Evolutionary conservation across 1,140 invertebrate genomes (phyloP), one percentile per base, ranked within the genome.

Genomic region (Zaprionus tsacasi): DNA sequence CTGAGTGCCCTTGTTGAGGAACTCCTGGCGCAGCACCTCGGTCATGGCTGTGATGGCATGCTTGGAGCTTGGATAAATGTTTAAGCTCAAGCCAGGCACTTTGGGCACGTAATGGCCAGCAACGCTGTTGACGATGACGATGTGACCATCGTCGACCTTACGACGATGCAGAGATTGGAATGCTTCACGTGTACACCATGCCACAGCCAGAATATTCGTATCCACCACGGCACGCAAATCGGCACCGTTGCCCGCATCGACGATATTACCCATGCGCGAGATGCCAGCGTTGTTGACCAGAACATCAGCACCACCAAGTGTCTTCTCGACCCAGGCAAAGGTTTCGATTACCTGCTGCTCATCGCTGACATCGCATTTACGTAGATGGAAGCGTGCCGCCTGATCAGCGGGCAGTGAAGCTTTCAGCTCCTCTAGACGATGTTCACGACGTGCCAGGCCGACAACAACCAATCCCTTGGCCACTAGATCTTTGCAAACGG

Each of bases 231-330:
- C 70, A 8, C 59, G 61, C 43, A 80, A 17, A 66, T 77, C 63
- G 45, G 45, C 63, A 1, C 55, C 27, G 55, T 80, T 80, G 27
- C 65, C 65, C 17, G 66, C 70, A n/a, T 35, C 40, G 3, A 60
- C 13, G n/a, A 80, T 43, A 15, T 55, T n/a, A 0, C 56, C 56
- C 0, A 3, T 0, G 30, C 71, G 70, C 35, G 92, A 77, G 1
- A 95, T 79, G 1, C 95, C 96, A 1, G 96, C 96, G 88, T 96
- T 96, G 86, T 97, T 97, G 27, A 97, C 93, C 25, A 96, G 93
- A 6, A 97, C 92, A 78, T 96, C 94, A 2, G 96, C 92, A 1
- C 94, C 94, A 4, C 95, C 95, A 33, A 95, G 92, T 1, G 93
- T 93, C 5, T 93, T 88, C 40, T 94, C 93, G n/a, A 95, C 93